Evolutionary conservation across 2,888 invertebrate species (phyloP), one percentile per base, ranked within the genome.

Genomic region (Germaria angustata): DNA sequence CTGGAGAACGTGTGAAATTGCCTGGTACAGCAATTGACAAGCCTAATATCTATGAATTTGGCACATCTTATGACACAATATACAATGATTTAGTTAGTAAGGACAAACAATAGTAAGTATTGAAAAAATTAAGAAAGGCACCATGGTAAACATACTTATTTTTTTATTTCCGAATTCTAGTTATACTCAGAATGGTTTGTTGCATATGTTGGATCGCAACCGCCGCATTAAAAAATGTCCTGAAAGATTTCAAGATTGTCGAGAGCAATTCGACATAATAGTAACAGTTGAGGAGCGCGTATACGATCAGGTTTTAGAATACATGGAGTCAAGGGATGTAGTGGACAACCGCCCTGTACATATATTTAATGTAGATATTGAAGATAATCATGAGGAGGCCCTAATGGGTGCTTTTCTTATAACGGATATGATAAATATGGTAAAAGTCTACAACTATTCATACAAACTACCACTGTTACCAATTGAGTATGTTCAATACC

Each of bases 351-450:
- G 96, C 69, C 96, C 97, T 6, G 98, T 97, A 2, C 99, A 99
- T 92, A 95, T 99, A 51, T 95, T 99, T 73, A 99, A 99, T 91
- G 95, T 99, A 86, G 99, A 99, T 90, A 98, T 99, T 87, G 98
- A 98, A 91, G 99, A 99, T 92, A 99, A 99, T 92, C 98, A 99
- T 86, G 99, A 99, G 91, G 99, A 99, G 92, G 99, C 99, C 0
- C 98, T 99, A 2, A 95, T 99, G 88, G 99, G 99, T 85, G 99
- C 99, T 39, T 99, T 99, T 92, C 93, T 99, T 86, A 98, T 99
- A 85, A 97, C 97, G 92, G 99, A 99, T 92, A 94, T 99, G 92
- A 97, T 98, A 85, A 94, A 95, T 73, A 95, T 96, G 95, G 96
- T 96, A 93, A 84, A 81, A 68, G 75, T 68, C 80, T 39, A 78